Evolutionary conservation across 2,113 vertebrate species (phyloP), one percentile per base, ranked within the genome.

Genomic region (Neolamprologus toae): DNA sequence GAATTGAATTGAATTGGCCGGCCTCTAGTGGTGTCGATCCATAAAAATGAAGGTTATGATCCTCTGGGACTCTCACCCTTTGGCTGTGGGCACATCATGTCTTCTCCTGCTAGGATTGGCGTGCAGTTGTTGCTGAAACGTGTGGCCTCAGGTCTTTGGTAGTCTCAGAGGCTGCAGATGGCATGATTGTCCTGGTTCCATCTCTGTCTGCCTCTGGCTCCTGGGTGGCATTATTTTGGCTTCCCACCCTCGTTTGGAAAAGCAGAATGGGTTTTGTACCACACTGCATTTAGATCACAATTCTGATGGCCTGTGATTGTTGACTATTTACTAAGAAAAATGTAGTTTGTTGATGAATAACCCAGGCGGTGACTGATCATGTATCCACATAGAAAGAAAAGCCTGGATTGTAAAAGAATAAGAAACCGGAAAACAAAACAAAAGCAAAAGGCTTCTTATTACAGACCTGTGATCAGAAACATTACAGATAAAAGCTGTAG

Each of bases 381-480:
- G 42, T 26, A 23, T 85, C 66, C 76, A 28, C 6, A 14, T 40
- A 21, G 21, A 87, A 26, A 51, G 14, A 68, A 57, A 81, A 63
- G 85, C 71, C 57, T 89, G 51, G 45, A 49, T 8, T 19, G 0
- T 0, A 73, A 26, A 73, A 45, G 21, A 73, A 66, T 0, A 31
- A 81, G 28, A 68, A 37, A 83, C 0, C 2, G 1, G 28, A 21
- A 82, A 53, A 35, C 9, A 19, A 63, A 28, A 66, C 6, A n/a
- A 63, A n/a, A 51, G 33, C n/a, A 7, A 51, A 53, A 37, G 17
- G 40, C 28, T 78, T 83, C 42, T 87, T 63, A 51, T 80, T 89
- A 40, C 80, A 51, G 47, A 86, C 73, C 53, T 53, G 88, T 87
- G 66, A 86, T 88, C 53, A 83, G 87, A 86, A 63, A 57, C 31